Evolutionary conservation across 2,113 vertebrate genomes (phyloP).

Genomic region (Serilophus lunatus): DNA sequence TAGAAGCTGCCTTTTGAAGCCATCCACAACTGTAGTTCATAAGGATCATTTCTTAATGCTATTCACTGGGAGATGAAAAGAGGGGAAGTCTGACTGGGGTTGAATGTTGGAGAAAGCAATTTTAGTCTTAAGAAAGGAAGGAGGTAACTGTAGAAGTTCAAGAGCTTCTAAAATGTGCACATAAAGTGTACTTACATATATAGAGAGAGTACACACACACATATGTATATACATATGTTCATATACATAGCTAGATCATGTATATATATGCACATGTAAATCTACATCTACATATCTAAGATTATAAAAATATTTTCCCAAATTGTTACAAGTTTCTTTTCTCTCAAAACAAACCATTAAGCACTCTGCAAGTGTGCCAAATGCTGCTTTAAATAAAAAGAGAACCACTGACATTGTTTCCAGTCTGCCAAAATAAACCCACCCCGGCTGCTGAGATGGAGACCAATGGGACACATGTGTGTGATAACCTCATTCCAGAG

Average conservation of each 20-base stretch:
- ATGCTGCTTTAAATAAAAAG: slow-evolving; percentile 43
- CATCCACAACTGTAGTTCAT: neutral
- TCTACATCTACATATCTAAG: neutral
- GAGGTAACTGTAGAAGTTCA: neutral
- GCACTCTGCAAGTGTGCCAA: neutral
- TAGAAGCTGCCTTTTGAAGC: neutral
- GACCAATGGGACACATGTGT: neutral
- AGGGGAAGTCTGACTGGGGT: neutral
- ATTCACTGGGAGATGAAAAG: neutral
- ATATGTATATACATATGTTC: too few relatives aligned
- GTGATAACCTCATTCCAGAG: slow-evolving; percentile 32
- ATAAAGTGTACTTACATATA: neutral
- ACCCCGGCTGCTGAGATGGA: neutral
- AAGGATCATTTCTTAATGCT: neutral
- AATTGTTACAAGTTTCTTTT: neutral
- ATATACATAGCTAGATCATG: neutral
- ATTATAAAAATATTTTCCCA: neutral
- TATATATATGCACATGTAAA: neutral
- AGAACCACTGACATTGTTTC: slow-evolving; percentile 16
- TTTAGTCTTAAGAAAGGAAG: neutral
- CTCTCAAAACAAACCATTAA: slow-evolving; percentile 30
- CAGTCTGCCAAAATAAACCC: slow-evolving; percentile 39
- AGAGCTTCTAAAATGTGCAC: neutral
- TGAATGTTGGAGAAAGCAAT: neutral
- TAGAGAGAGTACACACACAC: neutral